phyloP scores from a whole-genome alignment of 2,888 invertebrate genomes.

The Drosophila borborema region DNA sequence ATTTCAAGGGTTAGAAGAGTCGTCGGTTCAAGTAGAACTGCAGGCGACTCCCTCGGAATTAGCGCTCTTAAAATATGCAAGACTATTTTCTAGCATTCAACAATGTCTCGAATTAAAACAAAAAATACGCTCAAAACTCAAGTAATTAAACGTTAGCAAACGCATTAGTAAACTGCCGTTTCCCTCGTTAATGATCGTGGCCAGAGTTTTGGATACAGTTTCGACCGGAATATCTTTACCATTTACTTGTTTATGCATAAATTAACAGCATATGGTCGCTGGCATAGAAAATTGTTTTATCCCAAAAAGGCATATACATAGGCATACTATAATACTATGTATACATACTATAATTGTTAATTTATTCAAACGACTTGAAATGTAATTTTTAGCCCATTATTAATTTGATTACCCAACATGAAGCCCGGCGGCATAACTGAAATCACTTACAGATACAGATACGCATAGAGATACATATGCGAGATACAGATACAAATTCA shows the following conservation, averaged over 20 bases:
- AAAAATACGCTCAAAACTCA: slow-evolving; percentile 18
- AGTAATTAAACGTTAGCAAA: slow-evolving; percentile 36
- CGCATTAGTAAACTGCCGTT: slow-evolving; percentile 53
- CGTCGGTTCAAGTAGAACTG: neutral
- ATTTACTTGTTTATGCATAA: slow-evolving; percentile 48
- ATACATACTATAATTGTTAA: slow-evolving; percentile 75
- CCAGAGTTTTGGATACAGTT: slow-evolving; percentile 45
- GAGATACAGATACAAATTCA: neutral
- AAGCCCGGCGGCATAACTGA: slow-evolving; percentile 40
- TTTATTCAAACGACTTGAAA: slow-evolving; percentile 81
- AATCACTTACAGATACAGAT: slow-evolving; percentile 48
- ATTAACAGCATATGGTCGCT: slow-evolving; percentile 41
- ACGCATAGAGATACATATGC: slow-evolving; percentile 11
- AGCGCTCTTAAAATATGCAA: slow-evolving; percentile 24
- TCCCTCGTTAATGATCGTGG: slow-evolving; percentile 54
- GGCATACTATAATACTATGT: neutral
- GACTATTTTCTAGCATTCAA: slow-evolving; percentile 23
- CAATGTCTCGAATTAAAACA: slow-evolving; percentile 22
- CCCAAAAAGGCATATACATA: slow-evolving; percentile 5
- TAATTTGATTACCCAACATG: slow-evolving; percentile 77
- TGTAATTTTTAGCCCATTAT: slow-evolving; percentile 77
- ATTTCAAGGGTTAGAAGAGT: neutral
- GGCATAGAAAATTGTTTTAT: slow-evolving; percentile 44
- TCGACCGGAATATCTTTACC: slow-evolving; percentile 32
- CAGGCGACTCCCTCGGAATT: slow-evolving; percentile 18